Evolutionary conservation across 1,140 invertebrate species (phyloP), one percentile per base, ranked within the genome.

Genomic region (Chironomus tepperi): DNA sequence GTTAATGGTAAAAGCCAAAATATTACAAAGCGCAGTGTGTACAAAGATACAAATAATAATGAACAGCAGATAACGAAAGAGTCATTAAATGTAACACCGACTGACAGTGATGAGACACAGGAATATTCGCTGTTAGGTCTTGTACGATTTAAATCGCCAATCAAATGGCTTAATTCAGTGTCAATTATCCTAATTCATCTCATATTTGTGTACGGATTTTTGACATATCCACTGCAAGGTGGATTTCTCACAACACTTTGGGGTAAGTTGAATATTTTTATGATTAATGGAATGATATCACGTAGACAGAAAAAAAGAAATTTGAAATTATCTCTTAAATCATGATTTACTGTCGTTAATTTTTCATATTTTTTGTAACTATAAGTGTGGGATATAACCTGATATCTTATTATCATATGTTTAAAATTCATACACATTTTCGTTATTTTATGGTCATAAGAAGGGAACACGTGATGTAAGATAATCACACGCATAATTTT

Each of bases 11-110:
- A 70, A 70, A 70, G 16, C 65, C 9, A 21, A 19, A n/a, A 12
- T 7, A 19, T 21, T 8, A 70, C 19, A 70, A 70, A 70, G 65
- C 65, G 65, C 16, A 70, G 18, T 19, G 65, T 10, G 10, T 70
- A 18, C 18, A 70, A 70, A 21, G 65, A 70, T 70, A 70, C n/a
- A 15, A 70, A 70, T 70, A 70, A 70, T 70, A 70, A 70, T 70
- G 19, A 10, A 10, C 65, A 70, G 9, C 65, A 70, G 10, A 70
- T 70, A 18, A 70, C 65, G 18, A 70, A 70, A 21, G 65, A 70
- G 18, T 70, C 65, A 9, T 16, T 70, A 18, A 70, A 70, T 70
- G 65, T 57, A 9, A 19, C 65, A 10, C 6, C 65, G 8, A 70
- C 16, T 19, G 9, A 70, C 12, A n/a, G n/a, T 57, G 65, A 70